Conservation (phyloP, 2,888 invertebrate genomes). For the Lamproptera curius region DNA sequence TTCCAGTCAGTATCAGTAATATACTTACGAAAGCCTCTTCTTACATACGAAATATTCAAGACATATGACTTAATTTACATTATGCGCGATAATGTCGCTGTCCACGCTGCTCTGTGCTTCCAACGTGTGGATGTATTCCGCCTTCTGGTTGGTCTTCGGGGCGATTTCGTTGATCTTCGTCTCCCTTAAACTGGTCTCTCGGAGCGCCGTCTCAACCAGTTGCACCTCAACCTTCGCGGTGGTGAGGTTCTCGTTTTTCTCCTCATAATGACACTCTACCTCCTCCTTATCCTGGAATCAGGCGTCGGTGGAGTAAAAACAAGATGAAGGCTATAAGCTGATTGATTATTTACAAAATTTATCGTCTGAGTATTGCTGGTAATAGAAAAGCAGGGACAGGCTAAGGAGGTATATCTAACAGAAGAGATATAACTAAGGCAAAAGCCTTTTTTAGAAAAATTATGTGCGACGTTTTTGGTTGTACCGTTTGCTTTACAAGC, state of each 20-base stretch:
- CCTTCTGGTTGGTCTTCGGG: constrained; percentile 72
- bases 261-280: constrained; percentile 71
- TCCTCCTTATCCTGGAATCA: constrained; percentile 62
- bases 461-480: too few relatives aligned
- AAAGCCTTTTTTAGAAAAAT: too few relatives aligned
- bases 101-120: constrained; percentile 77
- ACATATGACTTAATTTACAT: constrained; percentile 69
- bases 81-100: constrained; percentile 82
- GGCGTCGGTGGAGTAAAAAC: not conserved
- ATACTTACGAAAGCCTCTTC: not conserved
- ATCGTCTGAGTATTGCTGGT: too few relatives aligned
- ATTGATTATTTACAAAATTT: not conserved
- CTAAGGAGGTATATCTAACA: too few relatives aligned
- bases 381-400: too few relatives aligned
- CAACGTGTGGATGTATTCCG: constrained; percentile 63
- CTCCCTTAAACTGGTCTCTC: constrained; percentile 70
- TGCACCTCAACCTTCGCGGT: constrained; percentile 51
- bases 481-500: too few relatives aligned
- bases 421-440: too few relatives aligned
- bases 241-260: constrained; percentile 64
- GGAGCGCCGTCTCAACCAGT: constrained; percentile 43
- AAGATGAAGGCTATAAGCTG: too few relatives aligned
- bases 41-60: not conserved
- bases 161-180: constrained; percentile 80
- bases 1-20: too few relatives aligned